These are phyloP conservation scores for Anableps anableps DNA, from an alignment of 2,797 vertebrate species.

Conservation along the genomic window DNA sequence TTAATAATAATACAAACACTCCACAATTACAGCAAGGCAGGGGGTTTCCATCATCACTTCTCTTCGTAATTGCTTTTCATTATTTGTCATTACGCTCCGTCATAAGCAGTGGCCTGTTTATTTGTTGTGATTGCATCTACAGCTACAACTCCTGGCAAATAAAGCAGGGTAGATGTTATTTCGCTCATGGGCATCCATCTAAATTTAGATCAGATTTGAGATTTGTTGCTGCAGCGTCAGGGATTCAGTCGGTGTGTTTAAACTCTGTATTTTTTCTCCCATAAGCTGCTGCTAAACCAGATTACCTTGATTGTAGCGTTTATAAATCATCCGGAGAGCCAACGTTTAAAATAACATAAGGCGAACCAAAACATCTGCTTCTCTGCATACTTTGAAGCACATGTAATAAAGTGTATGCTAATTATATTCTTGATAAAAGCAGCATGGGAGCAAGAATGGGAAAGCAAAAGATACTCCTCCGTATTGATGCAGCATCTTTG, in stretches of 20 bases:
- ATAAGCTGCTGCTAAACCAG: slow-evolving; percentile 65
- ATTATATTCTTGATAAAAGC: slow-evolving; percentile 23
- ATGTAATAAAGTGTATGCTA: slow-evolving; percentile 33
- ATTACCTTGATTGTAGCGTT: slow-evolving; percentile 60
- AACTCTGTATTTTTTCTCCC: slow-evolving; percentile 56
- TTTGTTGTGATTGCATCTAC: slow-evolving; percentile 62
- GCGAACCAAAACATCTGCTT: slow-evolving; percentile 14
- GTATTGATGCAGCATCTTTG: slow-evolving; percentile 35
- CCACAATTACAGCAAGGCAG: slow-evolving; percentile 47
- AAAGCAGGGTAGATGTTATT: slow-evolving; percentile 43
- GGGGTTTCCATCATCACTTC: slow-evolving; percentile 47
- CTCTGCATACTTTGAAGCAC: slow-evolving; percentile 26
- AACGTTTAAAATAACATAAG: slow-evolving; percentile 6
- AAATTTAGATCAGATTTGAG: slow-evolving; percentile 67
- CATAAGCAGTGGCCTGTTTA: slow-evolving; percentile 59
- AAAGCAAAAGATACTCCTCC: slow-evolving; percentile 28
- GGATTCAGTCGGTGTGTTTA: slow-evolving; percentile 61
- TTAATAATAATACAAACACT: slow-evolving; percentile 43
- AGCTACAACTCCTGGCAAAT: slow-evolving; percentile 50
- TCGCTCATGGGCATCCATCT: slow-evolving; percentile 47
- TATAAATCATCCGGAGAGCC: slow-evolving; percentile 45
- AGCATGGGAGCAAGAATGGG: slow-evolving; percentile 16
- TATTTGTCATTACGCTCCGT: slow-evolving; percentile 64
- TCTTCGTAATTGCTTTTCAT: slow-evolving; percentile 69
- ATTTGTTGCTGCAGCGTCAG: slow-evolving; percentile 36